Percentiles rank a stretch among this genome's conserved stretches.
Conservation (phyloP, 2,797 vertebrate species). For the Leptodactylus fallax region DNA sequence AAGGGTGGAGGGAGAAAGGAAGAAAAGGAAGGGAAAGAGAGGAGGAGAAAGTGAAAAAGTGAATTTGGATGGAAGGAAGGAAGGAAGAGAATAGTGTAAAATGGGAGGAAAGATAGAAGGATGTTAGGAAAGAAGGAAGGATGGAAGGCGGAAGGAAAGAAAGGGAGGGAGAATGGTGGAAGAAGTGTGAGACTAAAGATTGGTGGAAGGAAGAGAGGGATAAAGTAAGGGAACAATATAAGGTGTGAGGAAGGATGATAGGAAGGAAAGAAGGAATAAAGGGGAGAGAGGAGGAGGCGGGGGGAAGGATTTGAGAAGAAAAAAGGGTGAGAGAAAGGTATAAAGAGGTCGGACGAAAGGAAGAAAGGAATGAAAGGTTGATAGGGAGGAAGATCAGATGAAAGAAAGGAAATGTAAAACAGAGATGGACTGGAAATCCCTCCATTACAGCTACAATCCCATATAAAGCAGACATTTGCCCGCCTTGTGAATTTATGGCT, state of each 20-base stretch:
- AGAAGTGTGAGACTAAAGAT: not conserved
- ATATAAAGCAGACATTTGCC: not conserved
- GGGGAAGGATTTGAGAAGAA: too few relatives aligned
- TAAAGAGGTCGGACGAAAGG: too few relatives aligned
- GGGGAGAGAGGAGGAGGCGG: too few relatives aligned
- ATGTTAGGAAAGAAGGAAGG: not conserved
- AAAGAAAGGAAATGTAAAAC: too few relatives aligned
- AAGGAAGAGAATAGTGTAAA: too few relatives aligned
- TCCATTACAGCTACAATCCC: not conserved
- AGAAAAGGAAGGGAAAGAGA: not conserved
- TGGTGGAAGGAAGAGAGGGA: not conserved
- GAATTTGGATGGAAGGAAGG: not conserved
- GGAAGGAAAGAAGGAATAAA: too few relatives aligned
- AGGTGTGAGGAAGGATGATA: too few relatives aligned
- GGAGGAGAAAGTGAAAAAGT: not conserved
- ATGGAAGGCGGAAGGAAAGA: not conserved
- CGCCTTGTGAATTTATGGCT: not conserved
- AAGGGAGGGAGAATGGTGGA: not conserved
- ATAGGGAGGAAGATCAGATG: too few relatives aligned
- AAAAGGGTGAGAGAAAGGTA: too few relatives aligned
- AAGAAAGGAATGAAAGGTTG: too few relatives aligned
- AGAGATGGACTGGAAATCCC: not conserved
- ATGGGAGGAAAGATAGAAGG: not conserved
- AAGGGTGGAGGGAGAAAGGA: not conserved
- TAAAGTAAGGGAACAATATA: too few relatives aligned